These are phyloP conservation scores for Platynereis dumerilii DNA, from an alignment of 2,888 invertebrate genomes.

Conservation along the genomic window DNA sequence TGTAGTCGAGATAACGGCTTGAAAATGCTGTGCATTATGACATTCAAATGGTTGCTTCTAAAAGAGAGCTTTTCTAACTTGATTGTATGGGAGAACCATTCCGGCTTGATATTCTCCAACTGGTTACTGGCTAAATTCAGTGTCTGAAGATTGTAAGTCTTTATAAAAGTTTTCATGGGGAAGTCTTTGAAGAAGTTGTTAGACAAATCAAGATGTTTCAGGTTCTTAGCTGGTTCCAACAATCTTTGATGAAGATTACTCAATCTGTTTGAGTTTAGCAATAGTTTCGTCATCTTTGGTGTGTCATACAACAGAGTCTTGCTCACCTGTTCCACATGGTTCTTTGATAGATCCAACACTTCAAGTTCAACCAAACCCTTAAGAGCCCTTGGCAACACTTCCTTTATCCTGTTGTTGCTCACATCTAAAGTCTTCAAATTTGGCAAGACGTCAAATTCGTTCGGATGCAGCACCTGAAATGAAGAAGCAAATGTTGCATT, in stretches of 20 bases:
- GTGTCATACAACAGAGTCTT: slow-evolving; percentile 19
- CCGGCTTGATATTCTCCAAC: slow-evolving; percentile 39
- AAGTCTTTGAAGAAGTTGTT: slow-evolving; percentile 26
- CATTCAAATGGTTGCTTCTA: slow-evolving; percentile 39
- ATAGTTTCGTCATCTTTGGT: slow-evolving; percentile 22
- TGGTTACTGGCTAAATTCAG: slow-evolving; percentile 44
- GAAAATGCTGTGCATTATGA: slow-evolving; percentile 13
- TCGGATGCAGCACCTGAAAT: slow-evolving; percentile 17
- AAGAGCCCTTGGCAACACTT: slow-evolving; percentile 17
- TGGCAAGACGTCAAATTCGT: slow-evolving; percentile 25
- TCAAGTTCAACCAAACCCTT: slow-evolving; percentile 20
- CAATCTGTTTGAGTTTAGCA: slow-evolving; percentile 24
- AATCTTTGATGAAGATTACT: slow-evolving; percentile 14
- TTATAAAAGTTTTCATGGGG: slow-evolving; percentile 69
- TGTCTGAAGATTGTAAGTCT: slow-evolving; percentile 35
- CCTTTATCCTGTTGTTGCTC: slow-evolving; percentile 24
- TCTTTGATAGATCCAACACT: slow-evolving; percentile 26
- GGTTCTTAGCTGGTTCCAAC: slow-evolving; percentile 15
- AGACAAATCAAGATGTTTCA: slow-evolving; percentile 41
- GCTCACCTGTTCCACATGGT: slow-evolving; percentile 20
- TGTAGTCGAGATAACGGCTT: slow-evolving; percentile 17
- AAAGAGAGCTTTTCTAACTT: slow-evolving; percentile 40
- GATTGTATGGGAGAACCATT: slow-evolving; percentile 40
- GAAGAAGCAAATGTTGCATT: too few relatives aligned
- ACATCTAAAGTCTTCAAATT: slow-evolving; percentile 22